Conservation (phyloP, 2,888 invertebrate species). For the Tetropium fuscum region DNA sequence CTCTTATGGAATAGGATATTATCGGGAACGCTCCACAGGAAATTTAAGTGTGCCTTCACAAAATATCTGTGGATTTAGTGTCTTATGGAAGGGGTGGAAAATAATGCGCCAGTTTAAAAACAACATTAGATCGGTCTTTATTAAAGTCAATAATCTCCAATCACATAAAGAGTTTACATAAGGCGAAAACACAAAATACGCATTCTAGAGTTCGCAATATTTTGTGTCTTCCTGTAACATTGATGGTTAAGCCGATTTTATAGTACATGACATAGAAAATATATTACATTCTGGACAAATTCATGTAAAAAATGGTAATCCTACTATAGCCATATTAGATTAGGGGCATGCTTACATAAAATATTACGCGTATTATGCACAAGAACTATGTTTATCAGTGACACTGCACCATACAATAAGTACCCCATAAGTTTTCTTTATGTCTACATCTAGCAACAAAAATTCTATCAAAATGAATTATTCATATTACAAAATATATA, state of each 20-base stretch:
- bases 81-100: background rate
- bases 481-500: no score
- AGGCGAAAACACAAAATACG: slow-evolving; percentile 14
- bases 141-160: background rate
- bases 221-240: slow-evolving; percentile 4
- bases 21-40: no score
- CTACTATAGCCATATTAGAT: slow-evolving; percentile 3
- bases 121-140: slow-evolving; percentile 6
- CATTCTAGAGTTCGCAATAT: background rate
- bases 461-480: no score
- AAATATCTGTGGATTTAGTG: no score
- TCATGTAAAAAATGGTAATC: slow-evolving; percentile 6
- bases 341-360: background rate
- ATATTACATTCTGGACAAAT: slow-evolving; percentile 19
- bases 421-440: no score
- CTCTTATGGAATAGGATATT: no score
- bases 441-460: no score
- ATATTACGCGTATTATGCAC: slow-evolving; percentile 2
- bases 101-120: slow-evolving; percentile 20
- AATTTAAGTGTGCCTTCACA: no score
- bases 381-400: no score
- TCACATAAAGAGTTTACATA: slow-evolving; percentile 2
- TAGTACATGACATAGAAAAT: slow-evolving; percentile 10
- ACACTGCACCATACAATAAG: no score
- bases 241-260: slow-evolving; percentile 6